phyloP scores from a whole-genome alignment of 2,888 invertebrate species.

The Eucera pruinosa region DNA sequence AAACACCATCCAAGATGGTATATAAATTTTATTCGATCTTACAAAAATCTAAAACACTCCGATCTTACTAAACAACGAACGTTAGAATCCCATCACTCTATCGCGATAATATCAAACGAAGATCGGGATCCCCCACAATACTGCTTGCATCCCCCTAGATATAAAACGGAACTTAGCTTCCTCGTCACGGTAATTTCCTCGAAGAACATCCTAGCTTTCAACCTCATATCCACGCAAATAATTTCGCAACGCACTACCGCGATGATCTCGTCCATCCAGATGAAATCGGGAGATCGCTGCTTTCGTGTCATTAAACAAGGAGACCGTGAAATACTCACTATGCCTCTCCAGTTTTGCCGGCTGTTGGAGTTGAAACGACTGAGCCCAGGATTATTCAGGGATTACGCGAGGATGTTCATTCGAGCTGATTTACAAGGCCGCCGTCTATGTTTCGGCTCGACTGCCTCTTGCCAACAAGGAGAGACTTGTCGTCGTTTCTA shows the following conservation, averaged over 20 bases:
- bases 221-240: not conserved
- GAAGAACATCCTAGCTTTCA: not conserved
- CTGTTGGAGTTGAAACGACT: slow-evolving; percentile 76
- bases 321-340: slow-evolving; percentile 66
- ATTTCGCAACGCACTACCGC: not conserved
- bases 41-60: too few species aligned
- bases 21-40: too few species aligned
- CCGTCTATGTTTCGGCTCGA: slow-evolving; percentile 54
- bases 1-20: too few species aligned
- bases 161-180: not conserved
- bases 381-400: slow-evolving; percentile 80
- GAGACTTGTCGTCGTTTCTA: slow-evolving; percentile 41
- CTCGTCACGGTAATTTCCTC: not conserved
- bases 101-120: not conserved
- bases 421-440: slow-evolving; percentile 81
- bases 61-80: not conserved
- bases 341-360: slow-evolving; percentile 71
- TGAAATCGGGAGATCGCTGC: slow-evolving; percentile 33
- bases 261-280: not conserved
- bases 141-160: not conserved
- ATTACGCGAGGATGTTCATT: slow-evolving; percentile 81
- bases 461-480: slow-evolving; percentile 33
- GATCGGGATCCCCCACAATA: not conserved
- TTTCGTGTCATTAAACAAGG: slow-evolving; percentile 66
- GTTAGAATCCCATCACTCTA: not conserved